phyloP scores from a whole-genome alignment of 2,797 vertebrate species.

The Parambassis ranga region DNA sequence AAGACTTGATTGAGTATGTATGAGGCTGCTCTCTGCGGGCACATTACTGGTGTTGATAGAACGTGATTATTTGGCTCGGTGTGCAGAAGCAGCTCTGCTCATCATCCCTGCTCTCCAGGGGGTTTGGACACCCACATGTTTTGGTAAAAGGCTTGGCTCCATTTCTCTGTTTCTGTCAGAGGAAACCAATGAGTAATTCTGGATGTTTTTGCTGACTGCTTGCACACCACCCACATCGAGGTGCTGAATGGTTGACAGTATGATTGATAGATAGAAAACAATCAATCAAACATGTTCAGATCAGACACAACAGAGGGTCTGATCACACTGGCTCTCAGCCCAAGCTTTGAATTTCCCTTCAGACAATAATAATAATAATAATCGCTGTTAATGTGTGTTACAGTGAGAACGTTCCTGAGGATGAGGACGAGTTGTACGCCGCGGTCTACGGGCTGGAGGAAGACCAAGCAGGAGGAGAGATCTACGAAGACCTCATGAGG shows the following conservation, averaged over 20 bases:
- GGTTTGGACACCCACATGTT: conserved; percentile 55
- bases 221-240: conserved; percentile 36
- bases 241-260: neutral
- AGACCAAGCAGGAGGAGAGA: conserved; percentile 87
- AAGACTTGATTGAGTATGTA: conserved; percentile 94
- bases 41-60: conserved; percentile 37
- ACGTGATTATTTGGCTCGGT: conserved; percentile 43
- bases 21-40: conserved; percentile 24
- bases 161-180: conserved; percentile 52
- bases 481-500: conserved; percentile 95
- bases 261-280: neutral
- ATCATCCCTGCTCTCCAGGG: conserved; percentile 54
- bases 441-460: conserved; percentile 82
- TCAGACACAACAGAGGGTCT: neutral
- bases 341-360: neutral
- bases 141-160: conserved; percentile 48
- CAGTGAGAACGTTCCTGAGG: conserved; percentile 84
- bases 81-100: conserved; percentile 22
- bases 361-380: no score
- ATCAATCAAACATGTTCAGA: neutral
- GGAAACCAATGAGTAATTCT: conserved; percentile 65
- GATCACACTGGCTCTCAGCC: neutral
- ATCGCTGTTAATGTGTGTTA: neutral
- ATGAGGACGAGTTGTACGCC: conserved; percentile 88
- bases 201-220: conserved; percentile 27